Conservation (phyloP, 2,888 invertebrate genomes). For the Oscheius sp. region DNA sequence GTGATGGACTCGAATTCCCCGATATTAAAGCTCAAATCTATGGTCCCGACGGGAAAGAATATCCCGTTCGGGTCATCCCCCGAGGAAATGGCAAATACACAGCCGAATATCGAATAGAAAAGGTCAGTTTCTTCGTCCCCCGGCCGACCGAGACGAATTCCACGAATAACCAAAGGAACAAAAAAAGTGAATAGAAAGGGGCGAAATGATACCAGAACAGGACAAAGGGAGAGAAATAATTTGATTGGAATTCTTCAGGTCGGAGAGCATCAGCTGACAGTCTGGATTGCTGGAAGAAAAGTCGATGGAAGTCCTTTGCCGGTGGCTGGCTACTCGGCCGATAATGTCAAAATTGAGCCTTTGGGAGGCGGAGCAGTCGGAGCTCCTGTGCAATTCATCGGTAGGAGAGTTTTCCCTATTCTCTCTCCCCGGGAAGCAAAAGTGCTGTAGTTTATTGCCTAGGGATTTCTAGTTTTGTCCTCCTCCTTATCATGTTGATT, state of each 20-base stretch:
- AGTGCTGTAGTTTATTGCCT: not conserved
- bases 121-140: slow-evolving; percentile 35
- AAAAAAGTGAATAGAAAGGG: not conserved
- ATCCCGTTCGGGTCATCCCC: slow-evolving; percentile 84
- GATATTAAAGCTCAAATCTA: slow-evolving; percentile 53
- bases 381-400: slow-evolving; percentile 94
- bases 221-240: too few species aligned
- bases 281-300: slow-evolving; percentile 86
- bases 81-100: slow-evolving; percentile 84
- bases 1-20: slow-evolving; percentile 51
- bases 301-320: slow-evolving; percentile 56
- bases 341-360: slow-evolving; percentile 90
- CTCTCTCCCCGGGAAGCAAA: not conserved
- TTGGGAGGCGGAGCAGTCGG: slow-evolving; percentile 92
- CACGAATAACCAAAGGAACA: not conserved
- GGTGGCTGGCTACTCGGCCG: slow-evolving; percentile 74
- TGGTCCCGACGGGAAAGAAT: slow-evolving; percentile 83
- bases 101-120: slow-evolving; percentile 85
- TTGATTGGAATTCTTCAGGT: slow-evolving; percentile 50
- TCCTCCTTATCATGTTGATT: not conserved
- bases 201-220: not conserved
- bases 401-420: too few species aligned
- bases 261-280: slow-evolving; percentile 87
- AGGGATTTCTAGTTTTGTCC: not conserved
- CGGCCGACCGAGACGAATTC: too few species aligned